A percentile compares a stretch with the other conserved stretches of the same genome.
phyloP scores from a whole-genome alignment of 2,113 vertebrate genomes.

The Albula goreensis region DNA sequence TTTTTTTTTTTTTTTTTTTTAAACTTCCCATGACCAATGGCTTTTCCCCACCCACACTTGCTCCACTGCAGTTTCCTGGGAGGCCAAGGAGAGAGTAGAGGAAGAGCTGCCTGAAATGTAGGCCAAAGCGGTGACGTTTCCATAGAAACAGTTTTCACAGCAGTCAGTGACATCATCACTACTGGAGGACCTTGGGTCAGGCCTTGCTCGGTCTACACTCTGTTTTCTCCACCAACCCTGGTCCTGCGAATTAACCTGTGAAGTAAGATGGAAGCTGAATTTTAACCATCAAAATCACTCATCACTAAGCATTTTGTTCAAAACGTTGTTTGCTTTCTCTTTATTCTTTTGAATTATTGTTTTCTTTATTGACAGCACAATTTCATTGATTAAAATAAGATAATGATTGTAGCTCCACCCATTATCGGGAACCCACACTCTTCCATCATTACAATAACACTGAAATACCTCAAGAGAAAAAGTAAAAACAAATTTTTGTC shows the following conservation, averaged over 20 bases:
- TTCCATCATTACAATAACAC: too few species aligned
- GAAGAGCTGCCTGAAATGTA: constrained; percentile 87
- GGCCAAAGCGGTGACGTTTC: constrained; percentile 85
- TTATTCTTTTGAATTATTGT: too few species aligned
- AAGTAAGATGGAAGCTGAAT: constrained; percentile 29
- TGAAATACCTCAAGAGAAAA: too few species aligned
- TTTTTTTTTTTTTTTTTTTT: constrained; percentile 45
- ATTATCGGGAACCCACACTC: too few species aligned
- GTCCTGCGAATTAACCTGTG: constrained; percentile 84
- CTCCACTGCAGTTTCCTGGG: constrained; percentile 43
- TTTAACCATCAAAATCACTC: too few species aligned
- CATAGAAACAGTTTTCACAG: constrained; percentile 85
- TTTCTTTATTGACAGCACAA: too few species aligned
- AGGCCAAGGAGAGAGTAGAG: constrained; percentile 52
- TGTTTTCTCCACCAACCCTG: constrained; percentile 90
- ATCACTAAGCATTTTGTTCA: too few species aligned
- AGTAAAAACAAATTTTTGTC: too few species aligned
- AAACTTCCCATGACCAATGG: constrained; percentile 48
- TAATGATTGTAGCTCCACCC: too few species aligned
- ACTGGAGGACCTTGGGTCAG: constrained; percentile 64
- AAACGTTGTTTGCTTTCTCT: too few species aligned
- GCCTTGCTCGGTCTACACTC: constrained; percentile 72
- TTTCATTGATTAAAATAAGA: too few species aligned
- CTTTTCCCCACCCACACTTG: constrained; percentile 37
- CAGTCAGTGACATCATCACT: constrained; percentile 82